Evolutionary conservation across 2,113 vertebrate genomes (phyloP).

Genomic region (Pipra filicauda): DNA sequence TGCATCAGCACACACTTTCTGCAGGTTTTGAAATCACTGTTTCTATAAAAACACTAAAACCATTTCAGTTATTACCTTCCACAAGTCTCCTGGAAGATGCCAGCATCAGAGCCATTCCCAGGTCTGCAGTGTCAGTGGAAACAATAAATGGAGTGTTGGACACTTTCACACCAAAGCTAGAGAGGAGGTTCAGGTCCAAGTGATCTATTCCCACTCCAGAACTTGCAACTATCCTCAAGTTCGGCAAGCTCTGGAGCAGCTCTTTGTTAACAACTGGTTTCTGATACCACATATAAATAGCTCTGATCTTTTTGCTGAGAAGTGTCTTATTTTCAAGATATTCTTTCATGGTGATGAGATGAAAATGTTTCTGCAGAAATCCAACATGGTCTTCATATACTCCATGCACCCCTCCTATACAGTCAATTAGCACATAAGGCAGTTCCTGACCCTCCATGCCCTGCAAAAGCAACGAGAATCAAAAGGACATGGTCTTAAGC

Average conservation of each 20-base stretch:
- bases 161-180: slow-evolving; percentile 74
- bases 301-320: slow-evolving; percentile 66
- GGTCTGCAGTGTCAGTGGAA: slow-evolving; percentile 77
- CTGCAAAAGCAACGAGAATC: not conserved
- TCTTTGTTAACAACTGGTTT: slow-evolving; percentile 30
- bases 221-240: slow-evolving; percentile 76
- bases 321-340: slow-evolving; percentile 66
- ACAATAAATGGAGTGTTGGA: slow-evolving; percentile 76
- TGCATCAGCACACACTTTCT: not conserved
- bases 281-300: slow-evolving; percentile 72
- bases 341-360: slow-evolving; percentile 69
- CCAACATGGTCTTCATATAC: slow-evolving; percentile 61
- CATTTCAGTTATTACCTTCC: slow-evolving; percentile 68
- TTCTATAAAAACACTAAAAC: not conserved
- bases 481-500: not conserved
- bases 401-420: slow-evolving; percentile 39
- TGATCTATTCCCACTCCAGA: slow-evolving; percentile 80
- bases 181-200: slow-evolving; percentile 76
- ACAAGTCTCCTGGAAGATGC: slow-evolving; percentile 77
- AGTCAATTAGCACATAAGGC: slow-evolving; percentile 65
- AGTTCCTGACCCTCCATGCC: slow-evolving; percentile 62
- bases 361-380: slow-evolving; percentile 73
- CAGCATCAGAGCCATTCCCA: slow-evolving; percentile 80
- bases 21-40: not conserved
- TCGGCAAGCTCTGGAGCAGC: slow-evolving; percentile 72